Percentiles rank a stretch among this genome's conserved stretches.
Evolutionary conservation across 2,113 vertebrate genomes (phyloP).

Genomic region (Blennius ocellaris): DNA sequence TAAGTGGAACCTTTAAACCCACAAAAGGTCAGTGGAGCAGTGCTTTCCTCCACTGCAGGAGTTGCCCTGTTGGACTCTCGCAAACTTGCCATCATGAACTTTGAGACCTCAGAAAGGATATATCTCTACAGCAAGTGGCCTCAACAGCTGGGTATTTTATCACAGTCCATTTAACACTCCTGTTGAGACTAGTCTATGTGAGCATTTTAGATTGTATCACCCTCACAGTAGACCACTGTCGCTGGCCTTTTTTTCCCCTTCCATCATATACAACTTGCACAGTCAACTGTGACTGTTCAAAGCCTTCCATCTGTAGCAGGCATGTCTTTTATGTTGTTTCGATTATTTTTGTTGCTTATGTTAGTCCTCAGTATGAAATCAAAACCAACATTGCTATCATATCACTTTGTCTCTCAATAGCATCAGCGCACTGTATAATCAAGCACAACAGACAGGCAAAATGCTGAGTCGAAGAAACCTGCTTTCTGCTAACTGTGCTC

Average conservation of each 20-base stretch:
- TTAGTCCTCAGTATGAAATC: constrained; percentile 18
- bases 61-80: constrained; percentile 27
- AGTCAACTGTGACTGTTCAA: constrained; percentile 1
- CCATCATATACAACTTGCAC: constrained; percentile 1
- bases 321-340: not conserved
- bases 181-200: constrained; percentile 14
- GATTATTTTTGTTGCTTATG: not conserved
- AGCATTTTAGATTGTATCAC: constrained; percentile 44
- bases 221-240: constrained; percentile 6
- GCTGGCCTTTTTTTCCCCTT: not conserved
- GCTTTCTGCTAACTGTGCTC: constrained; percentile 46
- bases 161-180: constrained; percentile 47
- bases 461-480: constrained; percentile 69
- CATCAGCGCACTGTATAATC: constrained; percentile 51
- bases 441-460: constrained; percentile 58
- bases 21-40: constrained; percentile 3
- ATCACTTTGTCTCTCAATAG: constrained; percentile 41
- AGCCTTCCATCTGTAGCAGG: not conserved
- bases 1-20: constrained; percentile 1
- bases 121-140: constrained; percentile 28
- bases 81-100: constrained; percentile 31
- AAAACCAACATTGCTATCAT: constrained; percentile 49
- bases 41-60: constrained; percentile 16
- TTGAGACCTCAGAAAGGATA: constrained; percentile 37
- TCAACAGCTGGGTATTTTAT: constrained; percentile 43